Percentiles rank a stretch among this genome's conserved stretches.
Conservation (phyloP, 1,140 invertebrate species). For the Camponotus vicinus region DNA sequence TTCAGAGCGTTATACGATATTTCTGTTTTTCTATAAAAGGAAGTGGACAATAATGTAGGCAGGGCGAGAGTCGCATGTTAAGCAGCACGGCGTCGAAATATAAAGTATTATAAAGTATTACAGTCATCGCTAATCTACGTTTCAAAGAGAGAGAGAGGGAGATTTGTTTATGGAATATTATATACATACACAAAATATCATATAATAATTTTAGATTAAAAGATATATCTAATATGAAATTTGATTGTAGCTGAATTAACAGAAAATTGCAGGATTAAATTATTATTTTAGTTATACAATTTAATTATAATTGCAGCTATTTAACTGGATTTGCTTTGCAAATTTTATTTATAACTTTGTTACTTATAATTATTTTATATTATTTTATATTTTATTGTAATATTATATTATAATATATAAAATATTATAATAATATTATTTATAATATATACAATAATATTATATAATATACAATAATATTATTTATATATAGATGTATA, state of each 20-base stretch:
- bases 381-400: background rate
- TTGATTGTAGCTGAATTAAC: background rate
- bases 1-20: background rate
- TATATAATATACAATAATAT: too few relatives aligned
- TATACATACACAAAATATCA: background rate
- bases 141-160: conserved; percentile 9
- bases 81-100: conserved; percentile 5
- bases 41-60: conserved; percentile 38
- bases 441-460: too few relatives aligned
- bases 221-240: background rate
- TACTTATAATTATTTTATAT: background rate
- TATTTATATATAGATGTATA: too few relatives aligned
- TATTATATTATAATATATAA: too few relatives aligned
- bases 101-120: conserved; percentile 36
- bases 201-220: conserved; percentile 18
- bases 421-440: too few relatives aligned
- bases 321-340: background rate
- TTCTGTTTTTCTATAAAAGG: conserved; percentile 30
- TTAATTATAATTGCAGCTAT: background rate
- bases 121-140: conserved; percentile 32
- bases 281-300: background rate
- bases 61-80: conserved; percentile 37
- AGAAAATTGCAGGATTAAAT: background rate
- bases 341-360: background rate
- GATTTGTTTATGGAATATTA: conserved; percentile 10